Evolutionary conservation across 1,140 invertebrate genomes (phyloP).

Genomic region (Octopus bimaculoides): DNA sequence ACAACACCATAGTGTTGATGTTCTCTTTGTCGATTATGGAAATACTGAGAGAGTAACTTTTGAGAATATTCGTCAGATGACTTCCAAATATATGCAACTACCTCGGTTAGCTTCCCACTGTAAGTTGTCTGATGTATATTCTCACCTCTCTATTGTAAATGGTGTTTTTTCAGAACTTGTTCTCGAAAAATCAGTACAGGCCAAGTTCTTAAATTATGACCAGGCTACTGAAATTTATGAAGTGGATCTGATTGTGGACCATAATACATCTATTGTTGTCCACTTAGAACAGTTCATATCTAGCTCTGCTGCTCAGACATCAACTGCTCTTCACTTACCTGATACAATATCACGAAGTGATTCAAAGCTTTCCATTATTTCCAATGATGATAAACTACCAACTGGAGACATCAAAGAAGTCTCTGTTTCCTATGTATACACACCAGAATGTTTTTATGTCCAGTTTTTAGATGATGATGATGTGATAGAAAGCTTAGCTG

Average conservation of each 20-base stretch:
- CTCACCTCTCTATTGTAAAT: conserved; percentile 17
- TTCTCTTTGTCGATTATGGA: conserved; percentile 63
- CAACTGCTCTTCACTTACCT: no score
- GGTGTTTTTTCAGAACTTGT: conserved; percentile 21
- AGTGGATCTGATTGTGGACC: neutral
- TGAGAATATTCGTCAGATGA: conserved; percentile 21
- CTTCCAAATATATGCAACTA: conserved; percentile 17
- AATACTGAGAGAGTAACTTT: conserved; percentile 25
- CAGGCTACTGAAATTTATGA: neutral
- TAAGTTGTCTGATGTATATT: conserved; percentile 20
- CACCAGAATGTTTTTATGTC: neutral
- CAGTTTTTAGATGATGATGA: conserved; percentile 1
- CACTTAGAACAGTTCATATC: neutral
- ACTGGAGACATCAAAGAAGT: neutral
- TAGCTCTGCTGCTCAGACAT: no score
- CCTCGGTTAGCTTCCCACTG: conserved; percentile 30
- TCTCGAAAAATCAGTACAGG: conserved; percentile 25
- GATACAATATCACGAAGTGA: neutral
- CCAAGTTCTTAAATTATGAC: conserved; percentile 20
- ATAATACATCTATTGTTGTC: neutral
- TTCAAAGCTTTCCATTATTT: neutral
- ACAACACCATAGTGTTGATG: conserved; percentile 61
- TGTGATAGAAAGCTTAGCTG: neutral
- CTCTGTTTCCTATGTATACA: conserved; percentile 6
- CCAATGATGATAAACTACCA: neutral